A percentile compares a stretch with the other conserved stretches of the same genome.
Evolutionary conservation across 2,113 vertebrate species (phyloP).

Genomic region (Grantiella picta): DNA sequence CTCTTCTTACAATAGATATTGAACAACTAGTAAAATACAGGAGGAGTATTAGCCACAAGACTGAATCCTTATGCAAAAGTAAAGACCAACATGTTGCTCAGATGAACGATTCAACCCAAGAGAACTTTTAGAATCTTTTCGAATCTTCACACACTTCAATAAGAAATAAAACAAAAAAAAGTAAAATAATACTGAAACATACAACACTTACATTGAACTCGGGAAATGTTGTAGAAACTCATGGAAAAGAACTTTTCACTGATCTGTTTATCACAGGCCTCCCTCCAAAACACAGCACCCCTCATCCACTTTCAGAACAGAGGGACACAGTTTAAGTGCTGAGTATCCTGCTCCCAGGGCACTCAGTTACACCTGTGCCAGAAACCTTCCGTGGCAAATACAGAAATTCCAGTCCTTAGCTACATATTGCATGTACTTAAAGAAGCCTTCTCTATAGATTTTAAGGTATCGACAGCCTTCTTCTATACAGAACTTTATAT

Average conservation of each 20-base stretch:
- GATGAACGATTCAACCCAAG: background rate
- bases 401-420: background rate
- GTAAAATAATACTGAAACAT: background rate
- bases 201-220: background rate
- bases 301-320: background rate
- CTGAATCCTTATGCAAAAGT: background rate
- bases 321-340: background rate
- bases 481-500: background rate
- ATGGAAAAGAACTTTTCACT: background rate
- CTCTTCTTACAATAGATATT: background rate
- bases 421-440: background rate
- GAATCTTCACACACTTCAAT: background rate
- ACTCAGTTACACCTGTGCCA: background rate
- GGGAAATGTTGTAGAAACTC: background rate
- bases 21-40: background rate
- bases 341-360: background rate
- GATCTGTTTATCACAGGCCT: background rate
- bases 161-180: background rate
- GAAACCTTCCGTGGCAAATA: background rate
- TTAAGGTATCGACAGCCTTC: background rate
- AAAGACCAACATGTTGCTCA: background rate
- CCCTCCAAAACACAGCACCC: background rate
- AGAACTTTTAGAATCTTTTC: background rate
- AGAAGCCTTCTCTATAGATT: background rate
- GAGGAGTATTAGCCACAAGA: background rate